Conservation (phyloP, 30 jellyfish, hydroid and myxozoan species). For the Haliclystus octoradiatus region DNA sequence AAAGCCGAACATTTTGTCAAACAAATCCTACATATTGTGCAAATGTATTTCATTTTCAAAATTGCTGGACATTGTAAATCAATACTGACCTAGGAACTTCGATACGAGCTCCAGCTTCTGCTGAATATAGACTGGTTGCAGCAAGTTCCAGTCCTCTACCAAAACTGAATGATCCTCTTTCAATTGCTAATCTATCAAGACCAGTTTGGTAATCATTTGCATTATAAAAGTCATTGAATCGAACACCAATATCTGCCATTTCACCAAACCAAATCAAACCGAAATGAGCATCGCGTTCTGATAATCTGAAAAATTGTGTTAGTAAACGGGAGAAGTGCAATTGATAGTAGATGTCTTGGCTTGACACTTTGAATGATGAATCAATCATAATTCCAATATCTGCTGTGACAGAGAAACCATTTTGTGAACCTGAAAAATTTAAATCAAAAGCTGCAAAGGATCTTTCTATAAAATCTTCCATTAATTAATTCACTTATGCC, state of each 20-base stretch:
- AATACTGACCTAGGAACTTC: constrained; percentile 8
- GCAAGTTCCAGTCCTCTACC: constrained; percentile 48
- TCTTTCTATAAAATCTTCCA: background rate
- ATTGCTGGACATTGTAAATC: background rate
- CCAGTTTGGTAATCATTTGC: constrained; percentile 20
- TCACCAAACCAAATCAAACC: constrained; percentile 47
- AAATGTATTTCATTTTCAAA: too few relatives aligned
- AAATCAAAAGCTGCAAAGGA: too few relatives aligned
- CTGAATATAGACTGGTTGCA: constrained; percentile 14
- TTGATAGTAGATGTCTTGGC: constrained; percentile 30
- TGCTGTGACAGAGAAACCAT: constrained; percentile 42
- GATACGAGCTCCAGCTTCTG: constrained; percentile 7
- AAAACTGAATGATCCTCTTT: constrained; percentile 33
- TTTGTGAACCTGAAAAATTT: constrained; percentile 15
- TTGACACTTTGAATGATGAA: constrained; percentile 24
- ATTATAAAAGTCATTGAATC: constrained; percentile 31
- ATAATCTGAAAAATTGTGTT: constrained; percentile 14
- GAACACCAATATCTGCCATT: constrained; percentile 17
- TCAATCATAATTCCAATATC: constrained; percentile 81
- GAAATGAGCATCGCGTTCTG: constrained; percentile 38
- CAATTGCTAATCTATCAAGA: constrained; percentile 12
- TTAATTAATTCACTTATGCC: background rate
- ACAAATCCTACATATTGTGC: too few relatives aligned
- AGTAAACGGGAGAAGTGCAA: constrained; percentile 20
- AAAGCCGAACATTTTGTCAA: too few relatives aligned